These are phyloP conservation scores for Dione juno DNA, from an alignment of 2,888 invertebrate species.

Conservation along the genomic window DNA sequence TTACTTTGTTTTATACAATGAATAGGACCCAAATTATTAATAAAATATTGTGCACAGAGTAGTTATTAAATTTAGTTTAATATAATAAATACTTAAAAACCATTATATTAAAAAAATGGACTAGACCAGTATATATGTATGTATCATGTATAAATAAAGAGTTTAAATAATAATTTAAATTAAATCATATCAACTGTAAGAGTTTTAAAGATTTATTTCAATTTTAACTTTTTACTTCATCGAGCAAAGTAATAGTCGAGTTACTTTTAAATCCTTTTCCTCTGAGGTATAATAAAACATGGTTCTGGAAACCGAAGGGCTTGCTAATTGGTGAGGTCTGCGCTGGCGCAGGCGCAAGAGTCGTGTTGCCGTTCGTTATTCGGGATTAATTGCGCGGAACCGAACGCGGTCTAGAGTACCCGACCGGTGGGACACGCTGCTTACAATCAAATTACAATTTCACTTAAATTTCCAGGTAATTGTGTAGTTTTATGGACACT, in stretches of 20 bases:
- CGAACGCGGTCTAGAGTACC: constrained; percentile 75
- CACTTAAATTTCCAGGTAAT: constrained; percentile 28
- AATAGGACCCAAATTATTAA: no score
- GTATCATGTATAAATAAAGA: no score
- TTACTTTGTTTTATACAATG: no score
- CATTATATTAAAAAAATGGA: no score
- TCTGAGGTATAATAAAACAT: constrained; percentile 41
- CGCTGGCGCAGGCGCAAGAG: constrained; percentile 62
- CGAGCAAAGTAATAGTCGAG: constrained; percentile 17
- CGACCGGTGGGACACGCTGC: constrained; percentile 49
- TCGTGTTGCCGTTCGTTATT: constrained; percentile 79
- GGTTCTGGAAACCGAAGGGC: constrained; percentile 37
- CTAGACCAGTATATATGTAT: no score
- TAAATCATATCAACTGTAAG: background rate
- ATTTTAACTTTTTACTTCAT: background rate
- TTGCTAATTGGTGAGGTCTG: constrained; percentile 68
- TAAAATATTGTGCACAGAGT: no score
- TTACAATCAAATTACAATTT: constrained; percentile 41
- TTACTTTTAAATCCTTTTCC: constrained; percentile 37
- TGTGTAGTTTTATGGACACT: constrained; percentile 18
- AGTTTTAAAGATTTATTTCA: background rate
- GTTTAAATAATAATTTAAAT: no score
- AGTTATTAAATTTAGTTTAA: no score
- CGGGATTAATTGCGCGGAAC: constrained; percentile 80
- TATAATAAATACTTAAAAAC: no score